Conservation (phyloP, 2,797 vertebrate species). For the Columba guinea region DNA sequence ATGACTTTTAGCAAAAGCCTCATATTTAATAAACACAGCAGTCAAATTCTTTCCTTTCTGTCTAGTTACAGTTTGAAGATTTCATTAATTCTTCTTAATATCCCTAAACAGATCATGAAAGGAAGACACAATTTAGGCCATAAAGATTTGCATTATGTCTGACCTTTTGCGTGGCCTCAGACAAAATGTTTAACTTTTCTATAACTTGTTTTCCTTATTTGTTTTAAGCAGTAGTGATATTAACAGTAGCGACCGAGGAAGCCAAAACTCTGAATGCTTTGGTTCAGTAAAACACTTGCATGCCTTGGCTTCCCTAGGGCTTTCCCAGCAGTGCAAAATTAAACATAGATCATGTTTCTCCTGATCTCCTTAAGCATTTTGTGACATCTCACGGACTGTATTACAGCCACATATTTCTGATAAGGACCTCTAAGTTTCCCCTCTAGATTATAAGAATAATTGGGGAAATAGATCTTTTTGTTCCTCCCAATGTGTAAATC, state of each 20-base stretch:
- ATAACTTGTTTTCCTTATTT: not conserved
- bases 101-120: not conserved
- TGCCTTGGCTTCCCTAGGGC: not conserved
- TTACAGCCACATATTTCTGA: not conserved
- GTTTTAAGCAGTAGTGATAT: not conserved
- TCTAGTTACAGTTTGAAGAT: not conserved
- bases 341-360: not conserved
- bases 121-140: not conserved
- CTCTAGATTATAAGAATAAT: not conserved
- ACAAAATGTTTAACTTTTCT: not conserved
- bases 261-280: not conserved
- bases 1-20: not conserved
- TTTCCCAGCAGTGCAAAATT: not conserved
- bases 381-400: not conserved
- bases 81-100: not conserved
- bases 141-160: not conserved
- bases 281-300: not conserved
- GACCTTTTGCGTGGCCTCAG: not conserved
- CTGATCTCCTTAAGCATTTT: not conserved
- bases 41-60: not conserved
- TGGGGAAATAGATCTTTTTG: accelerated
- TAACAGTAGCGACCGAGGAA: not conserved
- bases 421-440: not conserved
- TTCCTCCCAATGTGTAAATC: accelerated
- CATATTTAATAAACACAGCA: not conserved